These are phyloP conservation scores for Atta texana DNA, from an alignment of 1,140 invertebrate species.

Conservation along the genomic window DNA sequence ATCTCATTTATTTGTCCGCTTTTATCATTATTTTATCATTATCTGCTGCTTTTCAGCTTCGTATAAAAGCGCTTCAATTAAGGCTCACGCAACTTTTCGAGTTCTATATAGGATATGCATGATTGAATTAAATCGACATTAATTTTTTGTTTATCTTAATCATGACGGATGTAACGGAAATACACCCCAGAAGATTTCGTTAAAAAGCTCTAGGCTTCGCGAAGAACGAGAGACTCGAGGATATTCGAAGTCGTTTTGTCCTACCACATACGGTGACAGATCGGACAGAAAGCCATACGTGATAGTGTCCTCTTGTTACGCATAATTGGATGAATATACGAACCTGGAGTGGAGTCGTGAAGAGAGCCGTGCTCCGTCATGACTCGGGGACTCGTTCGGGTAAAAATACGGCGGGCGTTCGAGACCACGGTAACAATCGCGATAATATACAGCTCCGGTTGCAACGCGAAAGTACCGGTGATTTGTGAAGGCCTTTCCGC, in stretches of 20 bases:
- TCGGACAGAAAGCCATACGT: neutral
- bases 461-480: slow-evolving; percentile 50
- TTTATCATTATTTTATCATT: neutral
- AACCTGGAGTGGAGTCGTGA: neutral
- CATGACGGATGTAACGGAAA: neutral
- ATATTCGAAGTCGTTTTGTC: slow-evolving; percentile 5
- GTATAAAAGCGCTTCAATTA: neutral
- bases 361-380: neutral
- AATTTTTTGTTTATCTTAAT: neutral
- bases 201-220: neutral
- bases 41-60: neutral
- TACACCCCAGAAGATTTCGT: neutral
- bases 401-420: slow-evolving; percentile 46
- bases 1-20: slow-evolving; percentile 14
- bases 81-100: neutral
- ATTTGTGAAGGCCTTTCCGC: slow-evolving; percentile 67
- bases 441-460: slow-evolving; percentile 68
- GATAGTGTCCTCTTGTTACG: slow-evolving; percentile 44
- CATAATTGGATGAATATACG: slow-evolving; percentile 59
- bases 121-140: slow-evolving; percentile 1
- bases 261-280: neutral
- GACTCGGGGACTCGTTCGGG: slow-evolving; percentile 19
- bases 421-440: slow-evolving; percentile 61
- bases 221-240: neutral
- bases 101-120: neutral